A percentile compares a stretch with the other conserved stretches of the same genome.
Evolutionary conservation across 92 coral and sea anemone species (phyloP).

Genomic region (Palythoa grandis): DNA sequence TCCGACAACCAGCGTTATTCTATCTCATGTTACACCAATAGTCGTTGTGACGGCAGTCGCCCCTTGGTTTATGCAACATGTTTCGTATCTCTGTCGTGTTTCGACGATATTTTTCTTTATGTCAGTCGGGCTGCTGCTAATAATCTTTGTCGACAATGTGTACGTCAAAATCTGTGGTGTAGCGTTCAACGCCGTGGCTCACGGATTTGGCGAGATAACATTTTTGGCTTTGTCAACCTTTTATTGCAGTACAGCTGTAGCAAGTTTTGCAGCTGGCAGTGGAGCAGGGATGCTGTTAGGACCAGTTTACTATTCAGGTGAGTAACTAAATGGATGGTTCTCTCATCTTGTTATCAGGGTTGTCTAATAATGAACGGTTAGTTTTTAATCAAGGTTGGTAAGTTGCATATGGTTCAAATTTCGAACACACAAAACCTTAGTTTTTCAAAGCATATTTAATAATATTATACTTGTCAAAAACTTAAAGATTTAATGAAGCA

Average conservation of each 20-base stretch:
- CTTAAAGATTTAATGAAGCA: no score
- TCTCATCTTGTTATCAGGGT: not conserved
- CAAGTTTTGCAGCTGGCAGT: conserved; percentile 85
- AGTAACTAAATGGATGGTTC: not conserved
- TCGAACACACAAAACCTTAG: no score
- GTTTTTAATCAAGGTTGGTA: not conserved
- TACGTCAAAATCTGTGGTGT: conserved; percentile 80
- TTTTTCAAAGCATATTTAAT: no score
- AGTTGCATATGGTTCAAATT: not conserved
- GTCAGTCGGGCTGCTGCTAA: conserved; percentile 69
- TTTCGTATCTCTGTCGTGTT: conserved; percentile 74
- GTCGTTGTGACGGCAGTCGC: conserved; percentile 58
- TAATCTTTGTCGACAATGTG: conserved; percentile 67
- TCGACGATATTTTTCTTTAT: conserved; percentile 69
- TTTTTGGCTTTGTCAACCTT: conserved; percentile 80
- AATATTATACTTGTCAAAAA: no score
- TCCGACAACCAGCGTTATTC: conserved; percentile 74
- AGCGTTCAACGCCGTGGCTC: conserved; percentile 75
- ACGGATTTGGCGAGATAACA: conserved; percentile 82
- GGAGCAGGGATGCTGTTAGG: conserved; percentile 85
- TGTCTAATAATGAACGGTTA: not conserved
- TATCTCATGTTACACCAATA: conserved; percentile 84
- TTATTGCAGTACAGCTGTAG: conserved; percentile 69
- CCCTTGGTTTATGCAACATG: conserved; percentile 85
- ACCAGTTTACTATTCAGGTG: conserved; percentile 80